Evolutionary conservation across 2,888 invertebrate species (phyloP).

Genomic region (Iphiclides podalirius): DNA sequence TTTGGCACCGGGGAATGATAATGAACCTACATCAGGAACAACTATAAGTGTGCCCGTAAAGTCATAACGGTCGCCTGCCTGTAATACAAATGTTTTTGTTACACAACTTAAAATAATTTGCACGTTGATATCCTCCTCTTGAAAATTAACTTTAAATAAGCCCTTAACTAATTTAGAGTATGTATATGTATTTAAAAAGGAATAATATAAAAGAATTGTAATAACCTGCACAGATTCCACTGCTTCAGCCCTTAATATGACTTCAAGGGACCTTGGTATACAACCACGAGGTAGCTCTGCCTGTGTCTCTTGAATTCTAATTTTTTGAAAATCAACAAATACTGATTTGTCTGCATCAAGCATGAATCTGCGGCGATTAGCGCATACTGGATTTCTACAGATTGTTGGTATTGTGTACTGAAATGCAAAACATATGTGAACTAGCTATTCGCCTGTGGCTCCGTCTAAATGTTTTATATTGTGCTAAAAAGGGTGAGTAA

Average conservation of each 20-base stretch:
- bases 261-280: slow-evolving; percentile 97
- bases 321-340: slow-evolving; percentile 99
- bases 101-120: no score
- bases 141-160: no score
- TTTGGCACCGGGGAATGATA: slow-evolving; percentile 92
- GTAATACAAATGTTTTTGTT: slow-evolving; percentile 23
- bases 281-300: slow-evolving; percentile 97
- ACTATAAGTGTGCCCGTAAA: slow-evolving; percentile 98
- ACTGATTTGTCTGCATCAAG: slow-evolving; percentile 95
- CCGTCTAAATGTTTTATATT: no score
- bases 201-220: background rate
- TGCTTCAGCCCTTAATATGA: slow-evolving; percentile 95
- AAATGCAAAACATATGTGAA: no score
- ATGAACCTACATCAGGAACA: slow-evolving; percentile 95
- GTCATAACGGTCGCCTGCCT: slow-evolving; percentile 90
- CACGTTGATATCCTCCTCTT: no score
- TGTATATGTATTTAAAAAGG: background rate
- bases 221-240: slow-evolving; percentile 96
- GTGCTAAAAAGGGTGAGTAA: no score
- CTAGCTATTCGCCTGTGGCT: no score
- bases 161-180: background rate
- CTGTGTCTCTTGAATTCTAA: slow-evolving; percentile 98
- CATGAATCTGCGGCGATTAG: slow-evolving; percentile 93
- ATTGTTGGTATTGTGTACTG: slow-evolving; percentile 96
- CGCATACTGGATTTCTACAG: slow-evolving; percentile 97